Evolutionary conservation across 2,797 vertebrate genomes (phyloP).

Genomic region (Coregonus sp.): DNA sequence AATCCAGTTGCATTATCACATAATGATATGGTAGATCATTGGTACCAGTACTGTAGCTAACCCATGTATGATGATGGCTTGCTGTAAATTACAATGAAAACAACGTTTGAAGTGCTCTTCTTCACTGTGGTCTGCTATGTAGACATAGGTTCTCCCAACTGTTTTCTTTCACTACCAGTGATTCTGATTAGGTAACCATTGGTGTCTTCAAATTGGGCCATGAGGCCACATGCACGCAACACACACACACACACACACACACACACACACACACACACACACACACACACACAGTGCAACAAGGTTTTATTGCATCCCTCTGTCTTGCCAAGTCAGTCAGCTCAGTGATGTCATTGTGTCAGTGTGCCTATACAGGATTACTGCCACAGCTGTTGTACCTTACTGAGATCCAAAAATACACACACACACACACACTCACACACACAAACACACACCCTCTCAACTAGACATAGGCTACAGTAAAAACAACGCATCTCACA

Average conservation of each 20-base stretch:
- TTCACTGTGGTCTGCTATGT: not conserved
- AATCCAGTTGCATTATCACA: not conserved
- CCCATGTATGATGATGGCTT: too few relatives aligned
- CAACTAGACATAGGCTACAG: not conserved
- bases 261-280: not conserved
- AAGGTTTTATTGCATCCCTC: conserved; percentile 17
- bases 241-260: not conserved
- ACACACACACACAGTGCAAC: conserved; percentile 1
- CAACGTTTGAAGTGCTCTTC: not conserved
- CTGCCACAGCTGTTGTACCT: conserved; percentile 41
- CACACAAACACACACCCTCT: not conserved
- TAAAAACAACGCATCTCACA: not conserved
- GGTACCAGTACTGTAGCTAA: too few relatives aligned
- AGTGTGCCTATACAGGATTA: conserved; percentile 26
- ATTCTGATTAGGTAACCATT: not conserved
- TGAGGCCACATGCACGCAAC: not conserved
- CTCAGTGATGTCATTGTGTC: conserved; percentile 26
- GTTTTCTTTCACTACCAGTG: not conserved
- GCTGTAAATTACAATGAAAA: not conserved
- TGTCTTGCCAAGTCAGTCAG: conserved; percentile 12
- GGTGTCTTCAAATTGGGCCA: conserved; percentile 6
- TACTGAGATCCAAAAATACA: conserved; percentile 28
- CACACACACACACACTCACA: conserved; percentile 1
- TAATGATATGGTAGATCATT: too few relatives aligned
- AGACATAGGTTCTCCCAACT: not conserved